Evolutionary conservation across 1,140 invertebrate genomes (phyloP).

Genomic region (Drosophila ananassae): DNA sequence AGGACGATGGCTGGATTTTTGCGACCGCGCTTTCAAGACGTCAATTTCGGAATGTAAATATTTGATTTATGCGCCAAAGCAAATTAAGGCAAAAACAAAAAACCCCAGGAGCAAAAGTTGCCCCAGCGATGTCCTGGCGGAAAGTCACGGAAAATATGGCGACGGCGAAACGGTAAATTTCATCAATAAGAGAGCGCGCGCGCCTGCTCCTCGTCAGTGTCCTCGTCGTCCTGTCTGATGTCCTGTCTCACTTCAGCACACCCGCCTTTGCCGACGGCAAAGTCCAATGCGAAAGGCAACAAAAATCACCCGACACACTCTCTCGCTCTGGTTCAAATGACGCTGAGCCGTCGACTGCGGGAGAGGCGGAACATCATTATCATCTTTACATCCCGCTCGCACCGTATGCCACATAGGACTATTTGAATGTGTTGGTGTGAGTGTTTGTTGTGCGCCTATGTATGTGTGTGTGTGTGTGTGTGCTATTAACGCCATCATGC

Average conservation of each 20-base stretch:
- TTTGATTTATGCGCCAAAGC: conserved; percentile 81
- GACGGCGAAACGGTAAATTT: conserved; percentile 43
- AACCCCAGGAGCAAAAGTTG: conserved; percentile 39
- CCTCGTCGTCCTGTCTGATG: conserved; percentile 4
- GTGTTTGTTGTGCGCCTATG: conserved; percentile 6
- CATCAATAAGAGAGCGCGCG: conserved; percentile 32
- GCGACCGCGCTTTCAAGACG: conserved; percentile 77
- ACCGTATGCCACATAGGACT: conserved; percentile 13
- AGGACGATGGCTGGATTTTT: conserved; percentile 43
- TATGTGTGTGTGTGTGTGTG: conserved; percentile 25
- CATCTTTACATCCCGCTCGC: conserved; percentile 47
- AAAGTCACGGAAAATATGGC: conserved; percentile 38
- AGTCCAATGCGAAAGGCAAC: conserved; percentile 34
- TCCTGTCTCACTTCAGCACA: conserved; percentile 37
- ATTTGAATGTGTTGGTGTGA: conserved; percentile 13
- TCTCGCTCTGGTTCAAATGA: conserved; percentile 74
- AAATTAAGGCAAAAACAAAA: conserved; percentile 77
- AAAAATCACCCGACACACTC: conserved; percentile 52
- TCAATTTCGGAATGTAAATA: conserved; percentile 84
- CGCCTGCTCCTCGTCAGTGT: conserved; percentile 14
- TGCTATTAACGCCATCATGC: conserved; percentile 66
- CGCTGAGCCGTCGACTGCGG: conserved; percentile 26
- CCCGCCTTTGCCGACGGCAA: conserved; percentile 51
- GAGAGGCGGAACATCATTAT: conserved; percentile 60
- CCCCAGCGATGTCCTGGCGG: conserved; percentile 20